phyloP scores from a whole-genome alignment of 2,888 invertebrate species.

The Rhagonycha lutea region DNA sequence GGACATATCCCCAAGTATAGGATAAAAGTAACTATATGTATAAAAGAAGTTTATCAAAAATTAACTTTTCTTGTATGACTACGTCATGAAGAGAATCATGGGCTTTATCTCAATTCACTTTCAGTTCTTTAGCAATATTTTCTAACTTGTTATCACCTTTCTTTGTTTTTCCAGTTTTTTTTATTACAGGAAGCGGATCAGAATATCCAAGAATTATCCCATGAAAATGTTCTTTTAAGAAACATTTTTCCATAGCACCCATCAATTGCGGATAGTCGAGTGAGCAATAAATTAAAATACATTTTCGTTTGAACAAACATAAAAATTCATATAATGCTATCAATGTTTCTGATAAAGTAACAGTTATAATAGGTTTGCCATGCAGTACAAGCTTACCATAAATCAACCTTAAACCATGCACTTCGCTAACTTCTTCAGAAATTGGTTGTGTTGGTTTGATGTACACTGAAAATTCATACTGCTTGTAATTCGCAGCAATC shows the following conservation, averaged over 20 bases:
- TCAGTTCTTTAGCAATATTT: neutral
- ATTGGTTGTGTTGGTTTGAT: slow-evolving; percentile 27
- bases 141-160: neutral
- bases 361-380: slow-evolving; percentile 2
- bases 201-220: neutral
- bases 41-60: too few relatives aligned
- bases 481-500: slow-evolving; percentile 23
- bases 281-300: slow-evolving; percentile 30
- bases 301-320: slow-evolving; percentile 18
- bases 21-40: too few relatives aligned
- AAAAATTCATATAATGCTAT: slow-evolving; percentile 1
- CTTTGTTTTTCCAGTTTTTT: neutral
- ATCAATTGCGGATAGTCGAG: slow-evolving; percentile 28
- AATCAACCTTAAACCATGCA: slow-evolving; percentile 13
- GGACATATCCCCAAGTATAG: too few relatives aligned
- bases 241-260: slow-evolving; percentile 23
- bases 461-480: slow-evolving; percentile 26
- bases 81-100: too few relatives aligned
- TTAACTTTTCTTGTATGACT: too few relatives aligned
- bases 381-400: slow-evolving; percentile 13
- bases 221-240: slow-evolving; percentile 24
- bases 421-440: slow-evolving; percentile 27
- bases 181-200: slow-evolving; percentile 4
- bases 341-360: slow-evolving; percentile 4
- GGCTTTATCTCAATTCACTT: too few relatives aligned